phyloP scores from a whole-genome alignment of 2,888 invertebrate genomes.

The Euzophera pinguis region DNA sequence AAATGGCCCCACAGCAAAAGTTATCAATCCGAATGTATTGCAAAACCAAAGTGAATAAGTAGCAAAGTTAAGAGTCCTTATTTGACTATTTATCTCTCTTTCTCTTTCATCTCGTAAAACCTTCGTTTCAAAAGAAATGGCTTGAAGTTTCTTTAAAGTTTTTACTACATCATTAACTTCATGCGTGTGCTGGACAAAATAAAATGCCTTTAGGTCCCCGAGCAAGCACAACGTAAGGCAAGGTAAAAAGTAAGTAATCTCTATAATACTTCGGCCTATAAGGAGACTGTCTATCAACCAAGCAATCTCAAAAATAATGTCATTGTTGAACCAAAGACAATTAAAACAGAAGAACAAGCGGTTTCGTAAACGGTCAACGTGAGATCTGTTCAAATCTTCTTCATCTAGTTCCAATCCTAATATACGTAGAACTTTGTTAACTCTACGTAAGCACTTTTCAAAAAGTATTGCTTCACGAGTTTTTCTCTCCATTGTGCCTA shows the following conservation, averaged over 20 bases:
- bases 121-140: conserved; percentile 7
- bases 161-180: conserved; percentile 31
- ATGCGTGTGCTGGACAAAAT: conserved; percentile 29
- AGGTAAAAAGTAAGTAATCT: conserved; percentile 38
- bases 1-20: conserved; percentile 36
- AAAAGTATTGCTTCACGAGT: conserved; percentile 25
- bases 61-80: conserved; percentile 25
- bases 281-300: conserved; percentile 28
- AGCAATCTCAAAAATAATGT: conserved; percentile 24
- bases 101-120: conserved; percentile 12
- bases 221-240: conserved; percentile 35
- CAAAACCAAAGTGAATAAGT: conserved; percentile 23
- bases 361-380: conserved; percentile 24
- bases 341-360: conserved; percentile 30
- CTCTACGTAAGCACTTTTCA: conserved; percentile 28
- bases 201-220: conserved; percentile 35
- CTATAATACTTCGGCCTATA: conserved; percentile 25
- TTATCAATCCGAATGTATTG: conserved; percentile 18
- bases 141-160: conserved; percentile 26
- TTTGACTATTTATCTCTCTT: conserved; percentile 20
- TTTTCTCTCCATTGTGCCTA: conserved; percentile 20
- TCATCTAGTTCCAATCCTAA: conserved; percentile 30
- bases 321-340: conserved; percentile 23
- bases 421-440: conserved; percentile 26
- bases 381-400: conserved; percentile 26